A percentile compares a stretch with the other conserved stretches of the same genome.
Conservation (phyloP, 2,888 invertebrate genomes). For the Podotricha telesiphe region DNA sequence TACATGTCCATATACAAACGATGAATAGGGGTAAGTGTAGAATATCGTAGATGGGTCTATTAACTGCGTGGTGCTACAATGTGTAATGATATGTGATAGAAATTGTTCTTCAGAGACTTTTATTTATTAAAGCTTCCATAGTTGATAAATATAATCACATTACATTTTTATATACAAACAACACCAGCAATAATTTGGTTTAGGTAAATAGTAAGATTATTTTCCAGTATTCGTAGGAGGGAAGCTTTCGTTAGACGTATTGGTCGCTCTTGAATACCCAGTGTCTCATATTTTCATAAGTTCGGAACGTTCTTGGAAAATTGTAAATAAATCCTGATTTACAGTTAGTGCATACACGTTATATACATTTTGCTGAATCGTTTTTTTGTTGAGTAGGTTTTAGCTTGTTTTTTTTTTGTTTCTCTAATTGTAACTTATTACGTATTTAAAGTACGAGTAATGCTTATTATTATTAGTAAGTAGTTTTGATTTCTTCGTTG, state of each 20-base stretch:
- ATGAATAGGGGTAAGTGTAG: slow-evolving; percentile 80
- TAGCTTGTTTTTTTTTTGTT: slow-evolving; percentile 39
- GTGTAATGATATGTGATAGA: slow-evolving; percentile 83
- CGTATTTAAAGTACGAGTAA: slow-evolving; percentile 38
- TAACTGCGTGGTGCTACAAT: slow-evolving; percentile 83
- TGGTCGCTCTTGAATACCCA: slow-evolving; percentile 68
- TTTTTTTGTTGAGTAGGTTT: slow-evolving; percentile 38
- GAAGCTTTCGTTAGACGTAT: slow-evolving; percentile 52
- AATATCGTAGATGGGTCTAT: slow-evolving; percentile 79
- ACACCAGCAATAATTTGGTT: slow-evolving; percentile 75
- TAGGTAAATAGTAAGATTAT: slow-evolving; percentile 64
- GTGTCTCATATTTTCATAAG: slow-evolving; percentile 54
- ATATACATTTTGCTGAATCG: slow-evolving; percentile 25
- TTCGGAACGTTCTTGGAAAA: slow-evolving; percentile 52
- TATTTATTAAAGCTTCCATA: slow-evolving; percentile 82
- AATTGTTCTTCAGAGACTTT: slow-evolving; percentile 82
- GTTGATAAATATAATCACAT: slow-evolving; percentile 72
- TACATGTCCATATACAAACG: slow-evolving; percentile 81
- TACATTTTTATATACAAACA: slow-evolving; percentile 64
- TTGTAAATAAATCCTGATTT: slow-evolving; percentile 24
- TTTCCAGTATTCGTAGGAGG: slow-evolving; percentile 58
- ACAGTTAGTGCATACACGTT: slow-evolving; percentile 23
- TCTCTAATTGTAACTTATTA: slow-evolving; percentile 38
- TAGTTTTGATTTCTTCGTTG: slow-evolving; percentile 56
- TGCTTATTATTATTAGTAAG: slow-evolving; percentile 73